phyloP scores from a whole-genome alignment of 2,888 invertebrate species.

The Graphium colonna region DNA sequence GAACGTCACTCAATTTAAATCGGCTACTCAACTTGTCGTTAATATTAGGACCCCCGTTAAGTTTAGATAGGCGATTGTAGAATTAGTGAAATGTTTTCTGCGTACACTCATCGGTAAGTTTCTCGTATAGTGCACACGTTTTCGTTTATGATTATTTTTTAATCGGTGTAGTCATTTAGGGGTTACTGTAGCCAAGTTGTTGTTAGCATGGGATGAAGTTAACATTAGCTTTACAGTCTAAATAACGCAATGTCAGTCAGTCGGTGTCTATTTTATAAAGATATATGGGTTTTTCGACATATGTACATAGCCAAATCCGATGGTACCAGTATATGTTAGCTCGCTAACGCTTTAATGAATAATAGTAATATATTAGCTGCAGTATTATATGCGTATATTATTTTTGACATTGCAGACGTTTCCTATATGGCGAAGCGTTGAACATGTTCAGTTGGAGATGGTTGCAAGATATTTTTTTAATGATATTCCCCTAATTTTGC shows the following conservation, averaged over 20 bases:
- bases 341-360: neutral
- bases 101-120: neutral
- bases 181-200: neutral
- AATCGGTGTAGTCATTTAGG: neutral
- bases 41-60: conserved; percentile 1
- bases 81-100: neutral
- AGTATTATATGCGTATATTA: neutral
- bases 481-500: conserved; percentile 9
- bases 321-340: neutral
- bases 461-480: conserved; percentile 17
- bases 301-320: neutral
- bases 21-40: neutral
- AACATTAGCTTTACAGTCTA: neutral
- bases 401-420: neutral
- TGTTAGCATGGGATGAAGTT: neutral
- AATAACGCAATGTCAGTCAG: neutral
- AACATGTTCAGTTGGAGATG: neutral
- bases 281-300: conserved; percentile 7
- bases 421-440: neutral
- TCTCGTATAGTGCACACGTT: no score
- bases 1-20: no score
- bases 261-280: conserved; percentile 14
- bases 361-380: neutral
- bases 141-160: no score
- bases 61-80: conserved; percentile 9